phyloP scores from a whole-genome alignment of 2,888 invertebrate genomes.

The Campaea margaritaria region DNA sequence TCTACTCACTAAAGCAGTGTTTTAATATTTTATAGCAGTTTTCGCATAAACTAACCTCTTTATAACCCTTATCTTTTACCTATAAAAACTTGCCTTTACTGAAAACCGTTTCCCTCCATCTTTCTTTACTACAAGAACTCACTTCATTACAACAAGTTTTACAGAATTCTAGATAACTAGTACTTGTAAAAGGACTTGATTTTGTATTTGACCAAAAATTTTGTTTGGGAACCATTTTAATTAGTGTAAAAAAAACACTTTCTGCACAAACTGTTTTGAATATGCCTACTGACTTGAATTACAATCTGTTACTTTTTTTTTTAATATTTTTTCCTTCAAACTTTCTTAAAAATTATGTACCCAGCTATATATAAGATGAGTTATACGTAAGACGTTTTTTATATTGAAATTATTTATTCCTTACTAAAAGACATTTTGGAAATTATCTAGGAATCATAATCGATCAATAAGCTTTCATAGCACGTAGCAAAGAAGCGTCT shows the following conservation, averaged over 20 bases:
- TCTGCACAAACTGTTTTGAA: too few species aligned
- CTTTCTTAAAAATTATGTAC: too few species aligned
- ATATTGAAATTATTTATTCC: background rate
- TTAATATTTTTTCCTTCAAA: too few species aligned
- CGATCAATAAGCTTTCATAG: background rate
- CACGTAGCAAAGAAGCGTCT: slow-evolving; percentile 22
- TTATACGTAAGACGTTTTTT: too few species aligned
- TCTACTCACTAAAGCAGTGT: background rate
- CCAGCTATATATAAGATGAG: too few species aligned
- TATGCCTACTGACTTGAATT: too few species aligned
- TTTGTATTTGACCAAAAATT: too few species aligned
- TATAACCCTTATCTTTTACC: slow-evolving; percentile 43
- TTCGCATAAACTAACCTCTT: slow-evolving; percentile 37
- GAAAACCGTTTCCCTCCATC: slow-evolving; percentile 19
- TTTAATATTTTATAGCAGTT: slow-evolving; percentile 18
- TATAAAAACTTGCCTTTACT: slow-evolving; percentile 59
- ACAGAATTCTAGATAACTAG: background rate
- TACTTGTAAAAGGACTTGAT: too few species aligned
- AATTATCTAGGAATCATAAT: background rate
- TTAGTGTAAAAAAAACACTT: too few species aligned
- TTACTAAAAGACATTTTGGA: too few species aligned
- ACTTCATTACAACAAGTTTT: slow-evolving; percentile 7
- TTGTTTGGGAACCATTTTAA: too few species aligned
- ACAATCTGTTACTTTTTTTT: too few species aligned
- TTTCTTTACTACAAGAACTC: slow-evolving; percentile 46